Conservation (phyloP, 2,797 vertebrate species). For the Pangasius larnaudii region DNA sequence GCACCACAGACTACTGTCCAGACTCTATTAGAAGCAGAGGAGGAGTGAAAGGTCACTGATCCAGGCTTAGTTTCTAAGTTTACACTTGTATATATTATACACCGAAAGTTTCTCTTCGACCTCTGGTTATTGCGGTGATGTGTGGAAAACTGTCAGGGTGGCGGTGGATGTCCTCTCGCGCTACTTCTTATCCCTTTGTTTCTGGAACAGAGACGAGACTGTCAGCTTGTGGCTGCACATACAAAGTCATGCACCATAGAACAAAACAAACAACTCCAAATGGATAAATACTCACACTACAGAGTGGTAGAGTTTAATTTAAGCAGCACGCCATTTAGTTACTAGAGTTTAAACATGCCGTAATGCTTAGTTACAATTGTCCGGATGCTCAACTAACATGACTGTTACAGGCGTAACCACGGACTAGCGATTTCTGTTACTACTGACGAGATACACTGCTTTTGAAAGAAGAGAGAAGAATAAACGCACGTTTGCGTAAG, state of each 20-base stretch:
- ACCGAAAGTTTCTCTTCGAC: conserved; percentile 55
- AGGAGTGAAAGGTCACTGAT: conserved; percentile 47
- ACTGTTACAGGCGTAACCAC: not conserved
- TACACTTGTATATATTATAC: conserved; percentile 58
- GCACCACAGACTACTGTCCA: conserved; percentile 48
- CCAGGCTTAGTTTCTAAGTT: conserved; percentile 50
- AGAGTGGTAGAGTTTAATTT: not conserved
- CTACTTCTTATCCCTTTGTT: conserved; percentile 65
- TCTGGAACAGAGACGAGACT: conserved; percentile 57
- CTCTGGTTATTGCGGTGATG: conserved; percentile 63
- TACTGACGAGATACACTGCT: not conserved
- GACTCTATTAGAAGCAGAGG: conserved; percentile 45
- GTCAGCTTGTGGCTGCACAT: conserved; percentile 1
- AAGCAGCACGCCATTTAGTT: not conserved
- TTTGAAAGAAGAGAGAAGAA: not conserved
- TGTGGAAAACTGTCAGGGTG: conserved; percentile 36
- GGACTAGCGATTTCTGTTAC: not conserved
- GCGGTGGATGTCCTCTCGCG: conserved; percentile 37
- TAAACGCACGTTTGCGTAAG: not conserved
- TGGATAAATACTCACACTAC: not conserved
- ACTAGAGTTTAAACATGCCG: too few relatives aligned
- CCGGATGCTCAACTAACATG: not conserved
- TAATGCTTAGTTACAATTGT: not conserved
- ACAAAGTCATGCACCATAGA: not conserved
- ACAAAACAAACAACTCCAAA: not conserved